Evolutionary conservation across 37 sponge, comb jelly and placozoan species (phyloP).

Genomic region (Bolinopsis microptera): DNA sequence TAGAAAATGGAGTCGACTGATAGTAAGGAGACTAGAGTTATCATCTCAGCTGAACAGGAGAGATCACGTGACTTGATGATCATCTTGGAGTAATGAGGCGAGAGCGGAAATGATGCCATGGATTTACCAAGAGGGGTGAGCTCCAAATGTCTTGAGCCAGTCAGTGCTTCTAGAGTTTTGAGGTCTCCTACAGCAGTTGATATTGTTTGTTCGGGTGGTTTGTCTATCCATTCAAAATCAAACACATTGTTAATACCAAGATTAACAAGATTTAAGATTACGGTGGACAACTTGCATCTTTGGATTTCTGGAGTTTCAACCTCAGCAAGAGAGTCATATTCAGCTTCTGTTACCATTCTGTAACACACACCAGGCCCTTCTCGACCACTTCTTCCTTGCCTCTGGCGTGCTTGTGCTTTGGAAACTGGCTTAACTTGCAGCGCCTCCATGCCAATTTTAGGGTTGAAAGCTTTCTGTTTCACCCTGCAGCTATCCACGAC

Average conservation of each 20-base stretch:
- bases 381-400: constrained; percentile 89
- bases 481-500: constrained; percentile 93
- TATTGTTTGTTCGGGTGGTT: constrained; percentile 77
- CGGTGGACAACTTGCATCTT: constrained; percentile 83
- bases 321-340: constrained; percentile 72
- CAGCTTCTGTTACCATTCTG: constrained; percentile 85
- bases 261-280: constrained; percentile 82
- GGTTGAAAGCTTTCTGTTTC: constrained; percentile 85
- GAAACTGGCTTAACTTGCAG: constrained; percentile 88
- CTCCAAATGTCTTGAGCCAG: constrained; percentile 53
- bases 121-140: constrained; percentile 78
- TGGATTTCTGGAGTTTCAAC: constrained; percentile 86
- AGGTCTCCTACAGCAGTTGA: constrained; percentile 81
- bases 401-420: constrained; percentile 88
- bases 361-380: constrained; percentile 86
- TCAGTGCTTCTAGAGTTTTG: constrained; percentile 76
- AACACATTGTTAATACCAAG: constrained; percentile 78
- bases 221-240: constrained; percentile 90
- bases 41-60: constrained; percentile 76
- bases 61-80: constrained; percentile 69
- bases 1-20: constrained; percentile 87
- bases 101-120: constrained; percentile 85
- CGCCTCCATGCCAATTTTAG: constrained; percentile 81
- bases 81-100: constrained; percentile 75
- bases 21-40: constrained; percentile 83